Conservation (phyloP, 2,113 vertebrate species). For the Glareola pratincola region DNA sequence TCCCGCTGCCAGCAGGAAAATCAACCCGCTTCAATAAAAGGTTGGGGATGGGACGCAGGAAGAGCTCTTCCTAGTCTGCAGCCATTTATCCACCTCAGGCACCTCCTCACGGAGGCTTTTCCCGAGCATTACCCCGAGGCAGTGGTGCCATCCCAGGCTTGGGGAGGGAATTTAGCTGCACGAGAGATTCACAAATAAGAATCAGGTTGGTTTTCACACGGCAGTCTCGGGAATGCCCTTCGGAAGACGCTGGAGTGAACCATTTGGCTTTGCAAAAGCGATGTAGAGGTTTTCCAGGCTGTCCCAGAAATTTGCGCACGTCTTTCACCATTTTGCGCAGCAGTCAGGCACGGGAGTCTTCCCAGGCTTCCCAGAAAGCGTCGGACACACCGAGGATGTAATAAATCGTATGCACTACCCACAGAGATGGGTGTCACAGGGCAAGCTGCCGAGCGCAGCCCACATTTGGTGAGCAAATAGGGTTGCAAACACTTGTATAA, state of each 20-base stretch:
- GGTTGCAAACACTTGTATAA: neutral
- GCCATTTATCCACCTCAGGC: fast-evolving
- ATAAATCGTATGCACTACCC: neutral
- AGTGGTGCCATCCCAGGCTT: neutral
- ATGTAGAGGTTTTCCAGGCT: neutral
- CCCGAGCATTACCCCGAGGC: neutral
- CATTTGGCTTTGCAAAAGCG: neutral
- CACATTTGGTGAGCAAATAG: no score
- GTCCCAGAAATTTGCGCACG: neutral
- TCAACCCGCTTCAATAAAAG: neutral
- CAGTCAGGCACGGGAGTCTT: neutral
- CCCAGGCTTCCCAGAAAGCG: neutral
- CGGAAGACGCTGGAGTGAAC: neutral
- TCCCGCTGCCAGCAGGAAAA: neutral
- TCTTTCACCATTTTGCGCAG: neutral
- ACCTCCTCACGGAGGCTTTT: neutral
- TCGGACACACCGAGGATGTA: neutral
- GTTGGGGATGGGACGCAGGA: neutral
- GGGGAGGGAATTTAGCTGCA: neutral
- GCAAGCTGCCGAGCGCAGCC: fast-evolving
- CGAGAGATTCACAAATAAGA: neutral
- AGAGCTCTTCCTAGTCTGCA: neutral
- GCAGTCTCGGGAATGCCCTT: neutral
- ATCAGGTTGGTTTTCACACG: fast-evolving
- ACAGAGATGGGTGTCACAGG: neutral